Base-by-base conservation (phyloP, 1,140 invertebrate species). In the Meloidogyne chitwoodi region DNA sequence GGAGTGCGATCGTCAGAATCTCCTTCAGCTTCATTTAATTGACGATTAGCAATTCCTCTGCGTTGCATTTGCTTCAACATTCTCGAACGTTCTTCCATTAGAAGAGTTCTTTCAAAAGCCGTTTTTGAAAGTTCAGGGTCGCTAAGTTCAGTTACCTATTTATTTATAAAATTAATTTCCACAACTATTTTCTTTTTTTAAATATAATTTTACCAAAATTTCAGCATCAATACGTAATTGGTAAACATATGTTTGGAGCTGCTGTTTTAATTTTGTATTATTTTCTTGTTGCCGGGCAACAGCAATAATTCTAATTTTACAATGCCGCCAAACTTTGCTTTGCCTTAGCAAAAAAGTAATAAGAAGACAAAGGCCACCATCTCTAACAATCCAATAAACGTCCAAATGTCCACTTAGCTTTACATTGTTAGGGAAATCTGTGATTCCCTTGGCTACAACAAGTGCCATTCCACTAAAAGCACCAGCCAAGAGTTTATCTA, bases 181-280 rank as follows among this genome's bases (percentile, higher is more conserved):
- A 10, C 56, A 8, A 12, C 3, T 62, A 14, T 68, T 24, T 68
- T 1, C 12, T 68, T 44, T 24, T 41, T 41, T 16, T 0, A 2
- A 19, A 19, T 48, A 19, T 19, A 41, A 41, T 41, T 48, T 27
- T 27, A 83, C 85, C 80, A 84, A 68, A 65, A 86, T 84, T 89
- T 98, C 95, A n/a, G 96, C 96, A 81, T 96, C 93, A 84, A 99
- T 96, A 83, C 97, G 91, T 24, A 99, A 90, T 88, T 99, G 93
- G 88, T 99, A 99, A 56, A 99, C 90, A 90, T 98, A 98, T 87
- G 92, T 94, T 88, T 96, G 94, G 34, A 99, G 89, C 88, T 98
- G 95, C 88, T 97, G 96, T 89, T 98, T 97, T 94, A 99, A 98
- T 88, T 98, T 95, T 83, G 98, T 96, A 22, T 94, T 98, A 89